Evolutionary conservation across 2,888 invertebrate species (phyloP), one percentile per base, ranked within the genome.

Genomic region (Coenonympha arcania): DNA sequence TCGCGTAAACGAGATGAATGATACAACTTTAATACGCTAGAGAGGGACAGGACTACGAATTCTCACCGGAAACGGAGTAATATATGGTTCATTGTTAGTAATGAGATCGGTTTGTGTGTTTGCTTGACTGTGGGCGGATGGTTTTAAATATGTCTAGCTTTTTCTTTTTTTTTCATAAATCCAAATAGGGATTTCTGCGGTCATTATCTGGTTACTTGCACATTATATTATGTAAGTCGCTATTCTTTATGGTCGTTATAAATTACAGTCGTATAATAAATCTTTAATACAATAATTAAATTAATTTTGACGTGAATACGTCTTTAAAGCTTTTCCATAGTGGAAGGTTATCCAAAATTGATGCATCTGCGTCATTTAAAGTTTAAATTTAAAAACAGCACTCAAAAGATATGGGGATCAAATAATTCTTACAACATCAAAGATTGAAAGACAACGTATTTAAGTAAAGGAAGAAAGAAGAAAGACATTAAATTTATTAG

Each of bases 81-180:
- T 83, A 82, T 85, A 85, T 85, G 83, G 79, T 63, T 78, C 79
- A 85, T 85, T 85, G 85, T 85, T 84, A 76, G 80, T 85, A 85
- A 85, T 78, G 84, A 85, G 85, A 77, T 79, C 79, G 72, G 79
- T 74, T 78, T 78, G 79, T 78, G 60, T 68, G 73, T 71, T 67
- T 68, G 70, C 66, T 56, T 65, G 77, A 68, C 71, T 60, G 79
- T 77, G 73, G 79, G 79, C 69, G 76, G 60, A 45, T 52, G 58
- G 56, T 50, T 52, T 55, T 58, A 58, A 58, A 58, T 58, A 58
- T 51, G 50, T 50, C 50, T 52, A 50, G 50, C 48, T 24, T 55
- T 59, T 58, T 50, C 28, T 55, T 59, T 58, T 58, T 51, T 53
- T n/a, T n/a, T n/a, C n/a, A n/a, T 28, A 46, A 15, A 47, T 51